Base-by-base conservation (phyloP, 2,797 vertebrate species). In the Dallia pectoralis region DNA sequence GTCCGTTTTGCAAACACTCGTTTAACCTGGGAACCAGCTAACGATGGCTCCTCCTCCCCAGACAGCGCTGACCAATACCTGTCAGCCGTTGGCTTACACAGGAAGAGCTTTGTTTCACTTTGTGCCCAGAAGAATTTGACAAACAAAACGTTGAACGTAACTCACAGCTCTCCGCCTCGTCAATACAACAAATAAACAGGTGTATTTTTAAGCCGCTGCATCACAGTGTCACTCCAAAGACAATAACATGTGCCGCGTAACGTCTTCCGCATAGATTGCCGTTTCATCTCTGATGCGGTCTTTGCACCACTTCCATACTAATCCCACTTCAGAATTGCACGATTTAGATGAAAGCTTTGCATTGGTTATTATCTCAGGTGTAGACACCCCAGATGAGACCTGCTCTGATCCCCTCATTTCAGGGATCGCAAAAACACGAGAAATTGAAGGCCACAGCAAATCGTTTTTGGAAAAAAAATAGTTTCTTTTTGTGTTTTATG, bases 1-100 rank as follows among this genome's bases (percentile, higher is more conserved):
- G 83, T 77, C 70, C 53, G n/a, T 68, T 73, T 81, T 77, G 74
- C 64, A 78, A 79, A 80, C 70, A 81, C 73, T 75, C 36, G 74
- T 81, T 84, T 80, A 86, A 76, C 77, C 67, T 76, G 64, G 47
- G 47, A 69, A n/a, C n/a, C n/a, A n/a, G n/a, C 36, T 40, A 40
- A 40, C 4, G 5, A 40, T 40, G 36, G 5, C 36, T 9, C 36
- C 6, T 40, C 9, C 36, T n/a, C 36, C 36, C 36, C 5, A 9
- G 36, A 9, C 36, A 40, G 9, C 9, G 36, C 36, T 40, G 36
- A 40, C 9, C 4, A 9, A 40, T 40, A n/a, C n/a, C n/a, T n/a
- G n/a, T n/a, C n/a, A n/a, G n/a, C n/a, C n/a, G n/a, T n/a, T n/a
- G n/a, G n/a, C n/a, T n/a, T n/a, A n/a, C n/a, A n/a, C n/a, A n/a